Conservation (phyloP, 2,888 invertebrate genomes). For the Cantharis rustica region DNA sequence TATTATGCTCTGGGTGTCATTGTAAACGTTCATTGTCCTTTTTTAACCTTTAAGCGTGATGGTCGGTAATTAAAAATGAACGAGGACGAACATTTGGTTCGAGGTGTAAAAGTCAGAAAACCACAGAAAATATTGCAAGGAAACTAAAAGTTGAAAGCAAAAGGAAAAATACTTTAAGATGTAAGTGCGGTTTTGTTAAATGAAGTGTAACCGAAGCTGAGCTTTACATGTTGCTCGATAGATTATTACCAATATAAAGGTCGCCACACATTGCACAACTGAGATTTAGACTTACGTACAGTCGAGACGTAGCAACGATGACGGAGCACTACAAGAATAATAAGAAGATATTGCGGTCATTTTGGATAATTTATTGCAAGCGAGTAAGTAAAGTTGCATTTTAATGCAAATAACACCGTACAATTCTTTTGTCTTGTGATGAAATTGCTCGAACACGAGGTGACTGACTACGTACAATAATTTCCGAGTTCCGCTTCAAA, state of each 20-base stretch:
- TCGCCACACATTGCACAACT: background rate
- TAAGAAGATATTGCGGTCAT: background rate
- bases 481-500: constrained; percentile 1
- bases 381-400: background rate
- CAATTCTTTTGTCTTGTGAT: background rate
- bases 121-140: background rate
- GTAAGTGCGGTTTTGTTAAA: background rate
- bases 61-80: background rate
- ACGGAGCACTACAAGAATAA: no score
- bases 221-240: background rate
- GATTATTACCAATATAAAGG: background rate
- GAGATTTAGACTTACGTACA: no score
- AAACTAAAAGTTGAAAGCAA: background rate
- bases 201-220: background rate
- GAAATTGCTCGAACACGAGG: background rate
- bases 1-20: no score
- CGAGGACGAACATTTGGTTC: background rate
- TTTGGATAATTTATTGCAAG: background rate
- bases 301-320: background rate
- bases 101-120: no score
- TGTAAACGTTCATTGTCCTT: background rate
- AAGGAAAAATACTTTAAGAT: background rate
- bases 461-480: background rate
- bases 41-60: background rate
- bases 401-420: background rate